Evolutionary conservation across 2,888 invertebrate genomes (phyloP).

Genomic region (Heliconius charithonia): DNA sequence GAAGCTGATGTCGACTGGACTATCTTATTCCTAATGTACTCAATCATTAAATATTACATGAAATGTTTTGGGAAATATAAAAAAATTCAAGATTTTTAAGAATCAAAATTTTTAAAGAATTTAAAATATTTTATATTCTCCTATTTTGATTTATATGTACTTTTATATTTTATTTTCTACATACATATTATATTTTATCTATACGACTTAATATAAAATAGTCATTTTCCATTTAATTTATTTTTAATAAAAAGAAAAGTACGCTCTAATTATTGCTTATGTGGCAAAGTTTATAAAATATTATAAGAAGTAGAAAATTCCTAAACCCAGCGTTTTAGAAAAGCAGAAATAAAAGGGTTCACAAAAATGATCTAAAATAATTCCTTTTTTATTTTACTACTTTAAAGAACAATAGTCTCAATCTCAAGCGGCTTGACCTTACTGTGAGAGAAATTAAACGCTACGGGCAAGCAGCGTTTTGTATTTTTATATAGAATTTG

Average conservation of each 20-base stretch:
- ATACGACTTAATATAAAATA: not conserved
- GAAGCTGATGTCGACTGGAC: no score
- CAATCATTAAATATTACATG: no score
- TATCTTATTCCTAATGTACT: no score
- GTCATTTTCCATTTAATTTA: not conserved
- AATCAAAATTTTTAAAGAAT: no score
- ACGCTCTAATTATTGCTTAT: not conserved
- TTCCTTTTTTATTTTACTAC: constrained; percentile 44
- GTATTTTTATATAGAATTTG: constrained; percentile 36
- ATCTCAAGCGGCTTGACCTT: constrained; percentile 45
- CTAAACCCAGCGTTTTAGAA: constrained; percentile 31
- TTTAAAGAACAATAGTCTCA: constrained; percentile 46
- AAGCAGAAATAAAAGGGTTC: constrained; percentile 36
- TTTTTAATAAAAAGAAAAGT: not conserved
- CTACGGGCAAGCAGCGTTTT: constrained; percentile 43
- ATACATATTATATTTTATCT: not conserved
- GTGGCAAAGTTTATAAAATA: not conserved
- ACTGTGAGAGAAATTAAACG: constrained; percentile 45
- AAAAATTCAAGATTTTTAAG: no score
- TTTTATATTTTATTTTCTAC: no score
- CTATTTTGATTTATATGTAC: no score
- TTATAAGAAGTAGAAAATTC: constrained; percentile 20
- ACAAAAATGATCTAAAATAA: constrained; percentile 45
- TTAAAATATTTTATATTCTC: no score
- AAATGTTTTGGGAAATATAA: no score